Base-by-base conservation (phyloP, 2,888 invertebrate species). In the Plagiodera versicolora region DNA sequence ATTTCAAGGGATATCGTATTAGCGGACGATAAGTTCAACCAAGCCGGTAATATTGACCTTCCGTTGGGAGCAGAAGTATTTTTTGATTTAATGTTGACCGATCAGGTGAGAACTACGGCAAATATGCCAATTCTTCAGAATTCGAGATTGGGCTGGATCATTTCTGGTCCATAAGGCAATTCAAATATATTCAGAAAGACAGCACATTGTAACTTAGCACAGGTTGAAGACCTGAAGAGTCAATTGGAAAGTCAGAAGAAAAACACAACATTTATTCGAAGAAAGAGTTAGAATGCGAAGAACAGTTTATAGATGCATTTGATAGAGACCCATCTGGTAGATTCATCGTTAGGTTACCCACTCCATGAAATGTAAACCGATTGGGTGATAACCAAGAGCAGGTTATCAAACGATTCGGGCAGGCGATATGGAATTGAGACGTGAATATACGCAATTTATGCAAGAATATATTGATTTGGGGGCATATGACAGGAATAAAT, bases 131-230 rank as follows among this genome's bases (percentile, higher is more conserved):
- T 56, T 3, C 8, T 56, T 1, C 49, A 56, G 44, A 19, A 50
- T 24, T 50, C 49, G 8, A 56, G 24, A 11, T 28, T 56, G 1
- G 50, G 56, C 8, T 56, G 56, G 56, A 56, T 56, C 8, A 2
- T 56, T 4, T 48, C 56, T 6, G 32, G 32, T 32, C 32, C 32
- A 10, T 32, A 2, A 32, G 6, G 32, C 9, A 32, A 32, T 32
- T 32, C 10, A 11, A 10, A 6, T 9, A 32, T 32, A 2, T 10
- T 32, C 8, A 32, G 11, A 10, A 32, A 32, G 6, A 1, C 8
- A 9, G 9, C 6, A 9, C 5, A 32, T 32, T n/a, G n/a, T n/a
- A n/a, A 11, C 6, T 32, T 32, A 10, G 11, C 11, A 6, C 2
- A 32, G 10, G 10, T 32, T 32, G 32, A 11, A 32, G 11, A 11